Percentiles rank a stretch among this genome's conserved stretches.
Conservation (phyloP, 2,888 invertebrate genomes). For the Eristalinus sepulchralis region DNA sequence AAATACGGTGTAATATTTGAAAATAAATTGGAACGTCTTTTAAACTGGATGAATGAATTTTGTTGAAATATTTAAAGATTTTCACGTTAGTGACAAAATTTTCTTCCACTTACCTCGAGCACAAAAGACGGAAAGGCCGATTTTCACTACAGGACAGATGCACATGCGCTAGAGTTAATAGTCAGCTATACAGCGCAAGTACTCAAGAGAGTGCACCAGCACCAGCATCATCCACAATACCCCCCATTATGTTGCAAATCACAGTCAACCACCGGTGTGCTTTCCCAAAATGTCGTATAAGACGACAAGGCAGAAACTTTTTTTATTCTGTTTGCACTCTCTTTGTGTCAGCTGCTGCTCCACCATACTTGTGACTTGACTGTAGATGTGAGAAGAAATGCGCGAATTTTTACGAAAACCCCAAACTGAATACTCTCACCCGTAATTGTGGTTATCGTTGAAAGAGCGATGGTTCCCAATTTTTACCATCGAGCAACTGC, state of each 20-base stretch:
- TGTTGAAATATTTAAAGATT: slow-evolving; percentile 74
- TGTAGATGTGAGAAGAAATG: slow-evolving; percentile 58
- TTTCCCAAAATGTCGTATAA: slow-evolving; percentile 31
- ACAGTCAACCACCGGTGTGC: slow-evolving; percentile 44
- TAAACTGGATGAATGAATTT: slow-evolving; percentile 55
- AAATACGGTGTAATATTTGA: slow-evolving; percentile 31
- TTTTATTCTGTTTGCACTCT: not conserved
- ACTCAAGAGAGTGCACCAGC: slow-evolving; percentile 54
- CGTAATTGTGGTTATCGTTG: not conserved
- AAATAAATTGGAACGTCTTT: slow-evolving; percentile 18
- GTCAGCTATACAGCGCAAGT: slow-evolving; percentile 63
- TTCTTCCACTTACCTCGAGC: slow-evolving; percentile 81
- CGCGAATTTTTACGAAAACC: slow-evolving; percentile 61
- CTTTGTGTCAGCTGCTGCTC: not conserved
- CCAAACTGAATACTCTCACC: slow-evolving; percentile 43
- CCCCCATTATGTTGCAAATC: slow-evolving; percentile 44
- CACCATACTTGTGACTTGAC: not conserved
- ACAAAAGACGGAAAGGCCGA: slow-evolving; percentile 81
- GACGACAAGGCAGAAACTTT: slow-evolving; percentile 6
- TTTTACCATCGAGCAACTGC: slow-evolving; percentile 25
- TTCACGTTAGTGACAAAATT: slow-evolving; percentile 75
- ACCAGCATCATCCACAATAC: slow-evolving; percentile 24
- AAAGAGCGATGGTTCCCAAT: slow-evolving; percentile 18
- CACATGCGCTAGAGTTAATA: slow-evolving; percentile 76
- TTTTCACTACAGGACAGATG: slow-evolving; percentile 76